phyloP scores from a whole-genome alignment of 2,113 vertebrate species.

The Spheniscus mendiculus region DNA sequence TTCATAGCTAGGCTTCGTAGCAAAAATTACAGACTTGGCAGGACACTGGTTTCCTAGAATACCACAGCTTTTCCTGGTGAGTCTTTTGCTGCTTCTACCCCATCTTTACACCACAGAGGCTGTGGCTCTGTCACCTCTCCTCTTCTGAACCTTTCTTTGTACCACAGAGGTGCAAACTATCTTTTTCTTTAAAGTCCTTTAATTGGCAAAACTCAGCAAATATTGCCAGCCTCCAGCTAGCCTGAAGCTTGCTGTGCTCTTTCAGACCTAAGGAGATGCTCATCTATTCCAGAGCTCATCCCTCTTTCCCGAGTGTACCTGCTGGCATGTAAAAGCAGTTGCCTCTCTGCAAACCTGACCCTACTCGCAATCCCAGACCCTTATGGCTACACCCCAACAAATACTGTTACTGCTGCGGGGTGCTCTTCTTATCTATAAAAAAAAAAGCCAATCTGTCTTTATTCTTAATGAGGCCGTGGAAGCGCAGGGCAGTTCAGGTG shows the following conservation, averaged over 20 bases:
- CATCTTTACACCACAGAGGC: neutral
- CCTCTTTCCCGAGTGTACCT: fast-evolving
- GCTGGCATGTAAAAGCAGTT: fast-evolving
- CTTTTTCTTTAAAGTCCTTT: neutral
- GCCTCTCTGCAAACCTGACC: neutral
- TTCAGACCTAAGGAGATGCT: neutral
- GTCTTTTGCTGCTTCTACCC: neutral
- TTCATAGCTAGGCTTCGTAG: neutral
- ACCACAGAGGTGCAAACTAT: neutral
- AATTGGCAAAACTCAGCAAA: neutral
- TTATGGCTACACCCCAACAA: fast-evolving
- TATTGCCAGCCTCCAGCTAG: neutral
- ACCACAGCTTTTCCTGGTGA: neutral
- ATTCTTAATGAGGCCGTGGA: neutral
- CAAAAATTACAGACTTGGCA: neutral
- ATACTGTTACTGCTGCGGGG: fast-evolving
- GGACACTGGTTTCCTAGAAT: neutral
- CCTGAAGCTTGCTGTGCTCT: neutral
- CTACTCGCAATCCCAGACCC: neutral
- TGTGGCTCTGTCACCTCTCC: neutral
- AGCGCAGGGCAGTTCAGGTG: neutral
- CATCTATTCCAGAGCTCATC: neutral
- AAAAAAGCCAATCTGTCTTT: neutral
- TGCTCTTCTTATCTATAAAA: neutral
- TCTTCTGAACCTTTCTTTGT: neutral